A percentile compares a stretch with the other conserved stretches of the same genome.
These are phyloP conservation scores for Lates japonicus DNA, from an alignment of 2,797 vertebrate species.

Conservation along the genomic window DNA sequence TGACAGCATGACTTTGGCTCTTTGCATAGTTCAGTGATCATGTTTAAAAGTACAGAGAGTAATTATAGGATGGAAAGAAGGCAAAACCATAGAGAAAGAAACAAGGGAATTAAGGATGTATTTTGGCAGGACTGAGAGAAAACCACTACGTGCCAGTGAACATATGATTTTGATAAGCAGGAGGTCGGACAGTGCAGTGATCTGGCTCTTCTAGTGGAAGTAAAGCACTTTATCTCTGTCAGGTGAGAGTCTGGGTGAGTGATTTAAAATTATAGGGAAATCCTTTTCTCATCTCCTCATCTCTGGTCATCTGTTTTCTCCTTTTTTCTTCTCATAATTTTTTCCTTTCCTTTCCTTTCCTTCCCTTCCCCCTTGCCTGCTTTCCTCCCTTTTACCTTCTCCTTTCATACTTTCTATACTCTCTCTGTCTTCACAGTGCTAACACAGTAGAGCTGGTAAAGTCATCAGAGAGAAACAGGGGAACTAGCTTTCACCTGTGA, in stretches of 20 bases:
- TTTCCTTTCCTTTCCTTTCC: too few species aligned
- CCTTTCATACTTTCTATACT: background rate
- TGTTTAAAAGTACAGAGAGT: background rate
- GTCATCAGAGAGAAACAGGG: conserved; percentile 32
- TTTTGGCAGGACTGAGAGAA: conserved; percentile 15
- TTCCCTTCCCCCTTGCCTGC: background rate
- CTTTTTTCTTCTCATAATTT: background rate
- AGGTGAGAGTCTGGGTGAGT: conserved; percentile 23
- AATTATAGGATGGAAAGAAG: conserved; percentile 9
- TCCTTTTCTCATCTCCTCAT: conserved; percentile 14
- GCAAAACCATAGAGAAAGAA: background rate
- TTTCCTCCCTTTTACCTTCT: background rate
- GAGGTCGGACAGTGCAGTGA: background rate
- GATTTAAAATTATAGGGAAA: conserved; percentile 36
- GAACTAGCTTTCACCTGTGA: conserved; percentile 32
- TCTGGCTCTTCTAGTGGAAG: conserved; percentile 29
- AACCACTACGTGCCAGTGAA: conserved; percentile 14
- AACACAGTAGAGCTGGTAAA: conserved; percentile 50
- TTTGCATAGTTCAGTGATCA: background rate
- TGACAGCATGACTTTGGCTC: background rate
- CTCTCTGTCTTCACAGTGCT: conserved; percentile 21
- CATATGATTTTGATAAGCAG: conserved; percentile 64
- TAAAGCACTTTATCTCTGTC: conserved; percentile 49
- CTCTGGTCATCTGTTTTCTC: conserved; percentile 31
- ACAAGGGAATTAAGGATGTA: conserved; percentile 17